Evolutionary conservation across 2,797 vertebrate genomes (phyloP).

Genomic region (Lepilemur ruficaudatus): DNA sequence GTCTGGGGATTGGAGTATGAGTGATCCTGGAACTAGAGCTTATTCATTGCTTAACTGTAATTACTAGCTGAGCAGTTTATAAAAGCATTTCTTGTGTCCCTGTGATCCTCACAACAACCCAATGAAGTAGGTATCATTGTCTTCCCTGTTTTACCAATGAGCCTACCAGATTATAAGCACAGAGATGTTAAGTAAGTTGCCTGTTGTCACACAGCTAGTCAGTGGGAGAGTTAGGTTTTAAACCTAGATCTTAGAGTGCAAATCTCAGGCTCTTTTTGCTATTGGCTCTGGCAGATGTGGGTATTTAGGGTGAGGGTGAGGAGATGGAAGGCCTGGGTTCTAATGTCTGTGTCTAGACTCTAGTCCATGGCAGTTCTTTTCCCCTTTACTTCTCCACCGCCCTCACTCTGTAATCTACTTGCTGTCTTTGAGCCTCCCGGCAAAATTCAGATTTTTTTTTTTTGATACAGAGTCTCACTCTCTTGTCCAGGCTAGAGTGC

Average conservation of each 20-base stretch:
- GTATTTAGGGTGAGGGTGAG: not conserved
- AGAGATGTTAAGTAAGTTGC: not conserved
- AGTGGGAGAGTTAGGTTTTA: not conserved
- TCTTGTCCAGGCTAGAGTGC: too few species aligned
- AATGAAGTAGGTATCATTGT: not conserved
- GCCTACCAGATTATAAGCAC: not conserved
- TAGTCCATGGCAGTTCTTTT: not conserved
- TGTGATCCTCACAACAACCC: not conserved
- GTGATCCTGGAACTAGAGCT: slow-evolving; percentile 36
- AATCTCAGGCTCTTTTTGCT: not conserved
- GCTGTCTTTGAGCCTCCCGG: not conserved
- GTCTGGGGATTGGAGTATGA: slow-evolving; percentile 16
- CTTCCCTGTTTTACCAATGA: not conserved
- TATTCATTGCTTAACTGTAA: slow-evolving; percentile 49
- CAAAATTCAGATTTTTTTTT: not conserved
- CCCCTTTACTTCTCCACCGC: not conserved
- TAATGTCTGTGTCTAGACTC: not conserved
- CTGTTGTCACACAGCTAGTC: not conserved
- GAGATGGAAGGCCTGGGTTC: not conserved
- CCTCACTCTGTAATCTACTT: not conserved
- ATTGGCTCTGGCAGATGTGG: not conserved
- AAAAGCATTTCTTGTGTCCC: slow-evolving; percentile 22
- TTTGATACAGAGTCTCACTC: too few species aligned
- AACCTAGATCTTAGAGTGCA: not conserved
- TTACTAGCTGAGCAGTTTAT: slow-evolving; percentile 28